Base-by-base conservation (phyloP, 2,888 invertebrate species). In the Drosophila sordidula region DNA sequence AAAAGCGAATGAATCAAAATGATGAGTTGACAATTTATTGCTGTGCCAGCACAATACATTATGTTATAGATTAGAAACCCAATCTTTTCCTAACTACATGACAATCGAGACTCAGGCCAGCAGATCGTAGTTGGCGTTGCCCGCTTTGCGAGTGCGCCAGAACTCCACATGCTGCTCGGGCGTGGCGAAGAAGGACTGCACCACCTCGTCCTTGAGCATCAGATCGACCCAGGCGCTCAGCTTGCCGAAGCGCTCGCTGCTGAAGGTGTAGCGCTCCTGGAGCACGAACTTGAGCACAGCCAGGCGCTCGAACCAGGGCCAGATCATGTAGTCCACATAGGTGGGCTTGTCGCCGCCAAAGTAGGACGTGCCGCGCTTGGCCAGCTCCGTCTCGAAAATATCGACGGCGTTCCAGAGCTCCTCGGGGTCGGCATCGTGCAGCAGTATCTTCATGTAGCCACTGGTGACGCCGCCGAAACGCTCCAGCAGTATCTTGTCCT, bases 281-380 rank as follows among this genome's bases (percentile, higher is more conserved):
- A 91, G 59, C 45, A 95, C 89, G 22, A 95, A 90, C 83, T 93
- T 93, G 0, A 96, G 92, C 42, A 96, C 78, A 14, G 87, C 70
- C 4, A 90, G 73, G 38, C 92, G 90, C 90, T 97, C 97, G 84
- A 96, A 94, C 95, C 96, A 97, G 2, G 97, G 97, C 96, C 96
- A 97, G 75, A 97, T 95, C 93, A 97, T 96, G 78, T 95, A 95
- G 90, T 97, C 97, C 54, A 97, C 92, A 93, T 96, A 94, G 46
- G 96, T 96, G 1, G 97, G 96, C 61, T 94, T 93, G 54, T 93
- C 92, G 0, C 96, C 96, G 66, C 95, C 93, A 77, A 96, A 94
- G 90, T 94, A 97, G 51, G 93, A 93, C 0, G 94, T 94, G 22
- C 93, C 94, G 50, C 97, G 94, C 18, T 92, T 92, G 26, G 90